A percentile compares a stretch with the other conserved stretches of the same genome.
phyloP scores from a whole-genome alignment of 2,113 vertebrate species.

The Zootoca vivipara region DNA sequence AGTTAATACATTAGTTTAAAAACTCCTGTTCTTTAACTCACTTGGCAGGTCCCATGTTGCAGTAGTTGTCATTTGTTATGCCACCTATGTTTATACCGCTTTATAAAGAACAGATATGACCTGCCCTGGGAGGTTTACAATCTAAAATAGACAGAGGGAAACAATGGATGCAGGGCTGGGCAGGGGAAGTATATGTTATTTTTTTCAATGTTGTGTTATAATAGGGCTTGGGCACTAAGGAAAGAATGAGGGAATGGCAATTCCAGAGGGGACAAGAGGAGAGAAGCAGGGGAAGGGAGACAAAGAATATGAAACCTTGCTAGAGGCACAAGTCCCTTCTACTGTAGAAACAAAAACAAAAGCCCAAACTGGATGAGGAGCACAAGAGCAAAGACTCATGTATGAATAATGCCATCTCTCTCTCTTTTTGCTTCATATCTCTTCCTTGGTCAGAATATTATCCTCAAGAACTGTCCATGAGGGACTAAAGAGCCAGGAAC shows the following conservation, averaged over 20 bases:
- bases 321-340: neutral
- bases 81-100: neutral
- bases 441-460: slow-evolving; percentile 69
- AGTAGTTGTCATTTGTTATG: neutral
- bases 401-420: neutral
- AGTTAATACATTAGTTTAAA: too few relatives aligned
- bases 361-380: neutral
- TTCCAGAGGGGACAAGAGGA: neutral
- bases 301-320: neutral
- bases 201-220: neutral
- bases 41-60: too few relatives aligned
- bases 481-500: slow-evolving; percentile 76
- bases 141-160: neutral
- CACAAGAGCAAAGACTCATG: neutral
- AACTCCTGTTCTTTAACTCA: too few relatives aligned
- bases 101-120: neutral
- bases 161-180: neutral
- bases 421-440: slow-evolving; percentile 9
- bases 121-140: neutral
- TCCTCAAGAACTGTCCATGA: slow-evolving; percentile 76
- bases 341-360: neutral
- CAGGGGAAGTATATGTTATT: neutral
- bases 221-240: neutral
- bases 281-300: neutral
- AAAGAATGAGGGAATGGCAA: neutral